Evolutionary conservation across 1,140 invertebrate species (phyloP).

Genomic region (Lasioglossum baleicum): DNA sequence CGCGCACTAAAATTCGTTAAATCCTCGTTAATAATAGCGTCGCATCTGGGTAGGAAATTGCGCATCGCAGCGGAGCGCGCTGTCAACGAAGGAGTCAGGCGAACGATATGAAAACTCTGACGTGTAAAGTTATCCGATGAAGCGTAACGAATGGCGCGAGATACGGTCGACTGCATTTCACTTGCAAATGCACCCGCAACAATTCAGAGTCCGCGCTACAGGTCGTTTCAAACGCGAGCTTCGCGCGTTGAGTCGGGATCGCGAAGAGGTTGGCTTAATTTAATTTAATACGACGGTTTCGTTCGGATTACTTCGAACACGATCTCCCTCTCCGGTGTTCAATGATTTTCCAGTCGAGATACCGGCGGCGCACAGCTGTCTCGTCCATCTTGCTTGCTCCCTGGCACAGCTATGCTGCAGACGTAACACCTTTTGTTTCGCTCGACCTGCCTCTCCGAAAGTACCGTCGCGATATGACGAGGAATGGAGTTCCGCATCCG

Average conservation of each 20-base stretch:
- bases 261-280: neutral
- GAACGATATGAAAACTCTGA: slow-evolving; percentile 19
- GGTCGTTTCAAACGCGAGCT: neutral
- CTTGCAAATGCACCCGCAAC: slow-evolving; percentile 28
- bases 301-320: slow-evolving; percentile 1
- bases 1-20: too few species aligned
- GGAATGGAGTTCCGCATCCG: slow-evolving; percentile 39
- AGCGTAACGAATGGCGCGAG: slow-evolving; percentile 25
- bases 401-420: neutral
- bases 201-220: slow-evolving; percentile 1
- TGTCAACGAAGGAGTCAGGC: neutral
- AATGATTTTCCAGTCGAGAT: slow-evolving; percentile 12
- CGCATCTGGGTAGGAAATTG: too few species aligned
- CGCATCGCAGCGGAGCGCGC: too few species aligned
- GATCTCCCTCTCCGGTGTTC: neutral
- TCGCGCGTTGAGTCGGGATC: neutral
- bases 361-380: neutral
- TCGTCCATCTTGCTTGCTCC: slow-evolving; percentile 19
- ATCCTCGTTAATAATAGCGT: too few species aligned
- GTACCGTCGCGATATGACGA: neutral
- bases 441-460: slow-evolving; percentile 33
- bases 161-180: slow-evolving; percentile 31
- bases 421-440: slow-evolving; percentile 56
- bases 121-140: slow-evolving; percentile 18
- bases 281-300: neutral